A percentile compares a stretch with the other conserved stretches of the same genome.
Evolutionary conservation across 2,797 vertebrate genomes (phyloP).

Genomic region (Tragelaphus eurycerus): DNA sequence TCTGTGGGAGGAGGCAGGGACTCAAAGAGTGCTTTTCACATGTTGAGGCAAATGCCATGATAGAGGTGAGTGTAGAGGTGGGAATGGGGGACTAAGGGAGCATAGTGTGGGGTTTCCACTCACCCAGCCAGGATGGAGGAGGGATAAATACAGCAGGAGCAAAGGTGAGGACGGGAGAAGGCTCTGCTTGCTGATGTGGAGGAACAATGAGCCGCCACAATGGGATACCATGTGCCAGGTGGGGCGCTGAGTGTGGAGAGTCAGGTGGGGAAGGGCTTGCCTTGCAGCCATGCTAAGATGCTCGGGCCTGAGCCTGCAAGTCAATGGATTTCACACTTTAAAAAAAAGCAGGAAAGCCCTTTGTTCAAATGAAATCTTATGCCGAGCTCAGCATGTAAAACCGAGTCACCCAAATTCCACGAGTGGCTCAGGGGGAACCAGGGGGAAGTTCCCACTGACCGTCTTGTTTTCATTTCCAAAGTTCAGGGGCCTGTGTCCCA

Average conservation of each 20-base stretch:
- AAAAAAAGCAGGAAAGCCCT: not conserved
- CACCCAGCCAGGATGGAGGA: not conserved
- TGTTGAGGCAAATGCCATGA: no score
- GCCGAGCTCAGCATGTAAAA: not conserved
- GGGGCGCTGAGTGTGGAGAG: not conserved
- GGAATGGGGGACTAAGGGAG: not conserved
- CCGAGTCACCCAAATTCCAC: not conserved
- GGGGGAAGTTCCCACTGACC: not conserved
- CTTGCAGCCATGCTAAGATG: not conserved
- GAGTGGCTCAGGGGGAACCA: not conserved
- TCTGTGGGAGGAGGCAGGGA: not conserved
- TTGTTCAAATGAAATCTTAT: not conserved
- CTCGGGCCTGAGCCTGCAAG: not conserved
- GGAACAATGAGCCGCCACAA: not conserved
- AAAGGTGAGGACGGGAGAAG: not conserved
- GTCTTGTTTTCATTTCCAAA: not conserved
- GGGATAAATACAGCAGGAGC: not conserved
- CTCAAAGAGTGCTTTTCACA: not conserved
- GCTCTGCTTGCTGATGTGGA: not conserved
- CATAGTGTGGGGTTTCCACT: not conserved
- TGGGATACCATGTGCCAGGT: not conserved
- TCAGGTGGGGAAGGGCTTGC: not conserved
- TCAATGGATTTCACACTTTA: not conserved
- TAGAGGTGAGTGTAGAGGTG: not conserved
- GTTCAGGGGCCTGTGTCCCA: not conserved